Evolutionary conservation across 2,797 vertebrate genomes (phyloP).

Genomic region (Lindbergichthys nudifrons): DNA sequence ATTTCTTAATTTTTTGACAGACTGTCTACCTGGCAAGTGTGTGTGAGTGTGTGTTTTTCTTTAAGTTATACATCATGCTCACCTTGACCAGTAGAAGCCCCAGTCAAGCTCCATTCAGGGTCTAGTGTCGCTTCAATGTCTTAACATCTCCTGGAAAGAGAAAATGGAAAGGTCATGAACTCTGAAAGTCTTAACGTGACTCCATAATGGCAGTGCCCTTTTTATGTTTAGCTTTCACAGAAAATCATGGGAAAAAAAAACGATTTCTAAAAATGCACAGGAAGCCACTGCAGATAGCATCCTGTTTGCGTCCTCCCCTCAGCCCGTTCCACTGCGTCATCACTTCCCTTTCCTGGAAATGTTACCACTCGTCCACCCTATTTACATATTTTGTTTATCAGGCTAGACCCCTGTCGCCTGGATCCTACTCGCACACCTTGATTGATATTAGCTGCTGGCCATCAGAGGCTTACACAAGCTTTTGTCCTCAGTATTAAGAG

Average conservation of each 20-base stretch:
- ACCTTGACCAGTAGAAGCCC: slow-evolving; percentile 75
- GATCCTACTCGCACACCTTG: slow-evolving; percentile 35
- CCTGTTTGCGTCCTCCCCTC: slow-evolving; percentile 84
- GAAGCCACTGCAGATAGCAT: slow-evolving; percentile 84
- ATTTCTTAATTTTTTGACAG: slow-evolving; percentile 3
- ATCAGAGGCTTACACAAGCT: slow-evolving; percentile 1
- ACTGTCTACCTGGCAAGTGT: background rate
- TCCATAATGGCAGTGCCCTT: background rate
- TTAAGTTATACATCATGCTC: slow-evolving; percentile 39
- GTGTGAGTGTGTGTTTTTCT: slow-evolving; percentile 13
- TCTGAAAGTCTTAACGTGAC: slow-evolving; percentile 18
- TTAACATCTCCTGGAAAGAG: slow-evolving; percentile 73
- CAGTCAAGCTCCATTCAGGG: slow-evolving; percentile 76
- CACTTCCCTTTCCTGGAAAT: slow-evolving; percentile 86
- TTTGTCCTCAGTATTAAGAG: background rate
- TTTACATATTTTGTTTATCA: slow-evolving; percentile 74
- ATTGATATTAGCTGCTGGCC: slow-evolving; percentile 4
- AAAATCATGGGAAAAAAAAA: slow-evolving; percentile 80
- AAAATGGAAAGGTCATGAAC: slow-evolving; percentile 36
- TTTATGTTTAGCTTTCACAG: slow-evolving; percentile 49
- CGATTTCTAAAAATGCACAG: slow-evolving; percentile 80
- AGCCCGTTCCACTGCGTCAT: slow-evolving; percentile 80
- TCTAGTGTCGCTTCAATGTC: slow-evolving; percentile 56
- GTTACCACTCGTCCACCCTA: slow-evolving; percentile 70
- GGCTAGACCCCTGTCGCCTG: slow-evolving; percentile 31